Evolutionary conservation across 2,113 vertebrate genomes (phyloP), one percentile per base, ranked within the genome.

Genomic region (Actenoides hombroni): DNA sequence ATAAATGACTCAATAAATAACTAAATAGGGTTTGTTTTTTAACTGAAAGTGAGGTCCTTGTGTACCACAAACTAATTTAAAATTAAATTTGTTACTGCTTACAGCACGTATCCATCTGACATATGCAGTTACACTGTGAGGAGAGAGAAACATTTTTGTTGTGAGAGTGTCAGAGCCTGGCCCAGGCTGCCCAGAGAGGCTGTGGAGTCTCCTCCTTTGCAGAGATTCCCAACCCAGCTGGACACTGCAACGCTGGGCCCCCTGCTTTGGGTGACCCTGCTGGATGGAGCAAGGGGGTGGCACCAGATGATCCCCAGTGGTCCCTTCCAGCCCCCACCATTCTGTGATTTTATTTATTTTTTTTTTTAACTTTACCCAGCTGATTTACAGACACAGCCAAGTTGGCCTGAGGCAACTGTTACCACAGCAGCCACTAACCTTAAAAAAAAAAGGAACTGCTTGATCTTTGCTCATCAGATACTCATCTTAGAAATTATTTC

Each of bases 401-500:
- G 42, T 53, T 70, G 23, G 78, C 95, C 78, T 1, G 44, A 88
- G 92, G 96, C 95, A 53, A 88, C 26, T 64, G 28, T 75, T 75
- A 82, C 53, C 64, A 28, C 1, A 33, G 75, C 70, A 69, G 79
- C 13, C 39, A 86, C 49, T 83, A 92, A 84, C 0, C 19, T 46
- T 20, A 63, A 84, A 80, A 81, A 42, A 13, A 35, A 26, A 24
- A 75, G 25, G 65, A 6, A 64, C 26, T 10, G 33, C 67, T 64
- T 93, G 78, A 51, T 56, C 78, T 46, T 82, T 54, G 48, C 48
- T 95, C 84, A 60, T 67, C 42, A 96, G 94, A 94, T 94, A 44
- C 28, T 10, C 9, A 94, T 87, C 94, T 96, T 42, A 39, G 33
- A 77, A 85, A 79, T 71, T 70, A 46, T 16, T 75, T 65, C 65